phyloP scores from a whole-genome alignment of 2,113 vertebrate genomes.

The Barbus barbus region DNA sequence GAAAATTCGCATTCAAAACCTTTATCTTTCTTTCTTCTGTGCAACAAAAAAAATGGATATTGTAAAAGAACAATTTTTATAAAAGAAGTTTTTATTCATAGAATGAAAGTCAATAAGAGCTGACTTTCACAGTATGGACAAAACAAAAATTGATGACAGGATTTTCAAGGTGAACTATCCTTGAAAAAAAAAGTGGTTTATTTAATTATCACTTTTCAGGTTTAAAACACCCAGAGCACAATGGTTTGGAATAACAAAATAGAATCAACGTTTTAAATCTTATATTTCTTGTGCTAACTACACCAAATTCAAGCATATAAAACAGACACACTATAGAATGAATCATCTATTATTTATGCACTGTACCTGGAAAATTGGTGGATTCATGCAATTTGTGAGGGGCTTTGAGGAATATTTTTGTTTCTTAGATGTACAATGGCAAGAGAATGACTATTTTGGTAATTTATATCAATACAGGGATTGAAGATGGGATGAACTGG shows the following conservation, averaged over 20 bases:
- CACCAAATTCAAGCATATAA: not conserved
- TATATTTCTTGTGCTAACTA: not conserved
- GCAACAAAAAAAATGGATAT: no score
- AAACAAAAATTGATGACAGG: not conserved
- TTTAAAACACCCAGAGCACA: not conserved
- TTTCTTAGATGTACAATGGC: slow-evolving; percentile 32
- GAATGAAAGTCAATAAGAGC: no score
- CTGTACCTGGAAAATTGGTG: not conserved
- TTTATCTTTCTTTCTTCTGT: no score
- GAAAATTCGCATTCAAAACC: no score
- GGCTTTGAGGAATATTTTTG: not conserved
- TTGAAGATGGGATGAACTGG: slow-evolving; percentile 46
- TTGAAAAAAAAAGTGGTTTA: no score
- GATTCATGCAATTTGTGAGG: not conserved
- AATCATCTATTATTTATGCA: not conserved
- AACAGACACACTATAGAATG: not conserved
- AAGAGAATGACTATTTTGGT: slow-evolving; percentile 45
- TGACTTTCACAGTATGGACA: not conserved
- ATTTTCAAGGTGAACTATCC: not conserved
- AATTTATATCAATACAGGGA: slow-evolving; percentile 50
- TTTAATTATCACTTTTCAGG: no score
- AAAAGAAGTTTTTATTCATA: no score
- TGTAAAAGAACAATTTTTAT: no score
- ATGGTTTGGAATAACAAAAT: not conserved
- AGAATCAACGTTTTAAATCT: not conserved